Evolutionary conservation across 30 jellyfish, hydroid and myxozoan species (phyloP), one percentile per base, ranked within the genome.

Genomic region (Pelagia noctiluca): DNA sequence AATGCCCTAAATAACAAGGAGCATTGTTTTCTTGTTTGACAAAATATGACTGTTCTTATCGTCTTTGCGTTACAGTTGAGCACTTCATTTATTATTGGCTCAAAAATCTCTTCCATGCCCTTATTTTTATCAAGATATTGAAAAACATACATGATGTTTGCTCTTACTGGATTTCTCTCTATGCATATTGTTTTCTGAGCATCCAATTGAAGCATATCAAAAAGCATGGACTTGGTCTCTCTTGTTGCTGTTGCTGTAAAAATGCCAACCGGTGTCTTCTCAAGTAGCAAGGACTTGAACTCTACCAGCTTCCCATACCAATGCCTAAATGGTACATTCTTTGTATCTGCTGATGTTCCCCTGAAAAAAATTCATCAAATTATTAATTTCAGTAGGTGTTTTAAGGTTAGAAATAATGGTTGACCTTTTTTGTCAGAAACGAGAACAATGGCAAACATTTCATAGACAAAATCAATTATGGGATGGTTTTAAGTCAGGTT

Each of bases 1-100:
- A 75, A 75, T 75, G 76, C 25, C 28, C 76, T 30, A 53, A 25
- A 53, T 29, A 75, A 24, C 24, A 57, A 25, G 22, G 36, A 30
- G 46, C 87, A 75, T 70, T 75, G 87, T 53, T 52, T 75, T 50
- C 61, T 30, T 75, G 87, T 75, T 75, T 75, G 87, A 35, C 87
- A 75, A 57, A 49, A 47, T 50, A 75, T 75, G 29, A 75, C 24
- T 38, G 87, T 52, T 38, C 70, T 75, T 75, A 11, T 33, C 63
- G 12, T 33, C 30, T 50, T 30, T 5, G 63, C 16, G 35, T 31
- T 35, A 16, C 36, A 25, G 61, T 28, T 28, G 29, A 25, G 25
- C 26, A 75, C 76, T 29, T 75, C 62, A 31, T 53, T 13, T 7
- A 52, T 75, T 29, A 71, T 47, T 25, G 76, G 77, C 35, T 52